These are phyloP conservation scores for Proales similis DNA, from an alignment of 1,140 invertebrate genomes.

Conservation along the genomic window DNA sequence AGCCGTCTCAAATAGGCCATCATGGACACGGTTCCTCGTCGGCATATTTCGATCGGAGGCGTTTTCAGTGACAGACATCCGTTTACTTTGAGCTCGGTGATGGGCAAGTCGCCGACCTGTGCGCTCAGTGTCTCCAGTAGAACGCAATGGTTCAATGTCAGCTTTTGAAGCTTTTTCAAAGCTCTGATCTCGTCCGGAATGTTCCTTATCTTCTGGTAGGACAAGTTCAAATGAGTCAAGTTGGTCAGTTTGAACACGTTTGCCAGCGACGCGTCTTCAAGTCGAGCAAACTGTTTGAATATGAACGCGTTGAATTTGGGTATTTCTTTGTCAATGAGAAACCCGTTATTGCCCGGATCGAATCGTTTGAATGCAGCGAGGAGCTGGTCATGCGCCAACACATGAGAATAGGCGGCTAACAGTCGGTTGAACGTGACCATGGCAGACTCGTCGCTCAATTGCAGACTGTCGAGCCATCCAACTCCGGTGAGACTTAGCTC, in stretches of 20 bases:
- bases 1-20: conserved; percentile 47
- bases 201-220: conserved; percentile 41
- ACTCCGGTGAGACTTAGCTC: conserved; percentile 2
- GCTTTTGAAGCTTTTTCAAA: conserved; percentile 1
- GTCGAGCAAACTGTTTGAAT: conserved; percentile 24
- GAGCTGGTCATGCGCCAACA: not conserved
- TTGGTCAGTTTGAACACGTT: conserved; percentile 21
- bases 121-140: conserved; percentile 40
- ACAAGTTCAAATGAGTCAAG: conserved; percentile 31
- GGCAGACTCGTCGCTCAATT: not conserved
- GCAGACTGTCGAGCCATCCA: not conserved
- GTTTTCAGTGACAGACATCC: conserved; percentile 47
- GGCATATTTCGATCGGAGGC: conserved; percentile 47
- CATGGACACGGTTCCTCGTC: conserved; percentile 43
- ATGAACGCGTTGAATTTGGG: conserved; percentile 23
- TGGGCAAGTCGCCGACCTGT: conserved; percentile 41
- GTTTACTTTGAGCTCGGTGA: conserved; percentile 41
- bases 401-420: not conserved
- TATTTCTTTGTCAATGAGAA: conserved; percentile 1
- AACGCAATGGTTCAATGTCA: conserved; percentile 17
- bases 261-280: not conserved
- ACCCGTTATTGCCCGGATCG: not conserved
- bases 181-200: conserved; percentile 35
- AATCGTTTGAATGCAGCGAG: not conserved
- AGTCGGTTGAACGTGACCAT: not conserved